phyloP scores from a whole-genome alignment of 2,113 vertebrate species.

The Leptobrachium leishanense region DNA sequence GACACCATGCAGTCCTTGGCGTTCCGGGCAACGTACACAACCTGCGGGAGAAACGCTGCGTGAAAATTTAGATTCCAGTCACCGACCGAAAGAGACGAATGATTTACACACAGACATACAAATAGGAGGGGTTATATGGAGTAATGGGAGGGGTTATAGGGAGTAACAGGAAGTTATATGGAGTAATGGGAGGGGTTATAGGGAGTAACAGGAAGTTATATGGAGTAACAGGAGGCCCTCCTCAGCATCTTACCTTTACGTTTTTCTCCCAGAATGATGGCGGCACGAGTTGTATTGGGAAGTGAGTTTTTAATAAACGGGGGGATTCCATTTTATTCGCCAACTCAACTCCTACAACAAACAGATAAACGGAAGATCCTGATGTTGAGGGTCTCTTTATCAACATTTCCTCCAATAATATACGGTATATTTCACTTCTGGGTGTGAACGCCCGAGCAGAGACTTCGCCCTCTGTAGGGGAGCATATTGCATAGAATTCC shows the following conservation, averaged over 20 bases:
- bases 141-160: too few species aligned
- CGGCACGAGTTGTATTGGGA: constrained; percentile 73
- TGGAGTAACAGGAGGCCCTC: neutral
- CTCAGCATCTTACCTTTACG: constrained; percentile 66
- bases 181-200: neutral
- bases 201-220: neutral
- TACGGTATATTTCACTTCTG: too few species aligned
- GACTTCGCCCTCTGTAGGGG: too few species aligned
- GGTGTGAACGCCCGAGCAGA: too few species aligned
- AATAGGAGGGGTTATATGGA: too few species aligned
- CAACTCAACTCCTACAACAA: constrained; percentile 57
- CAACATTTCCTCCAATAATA: too few species aligned
- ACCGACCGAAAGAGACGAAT: too few species aligned
- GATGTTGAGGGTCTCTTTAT: too few species aligned
- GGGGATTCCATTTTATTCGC: constrained; percentile 63
- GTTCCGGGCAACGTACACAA: constrained; percentile 66
- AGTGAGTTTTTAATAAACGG: constrained; percentile 73
- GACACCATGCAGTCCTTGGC: constrained; percentile 65
- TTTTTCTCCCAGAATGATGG: constrained; percentile 70
- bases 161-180: neutral
- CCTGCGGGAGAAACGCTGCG: constrained; percentile 50
- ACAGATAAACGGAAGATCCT: neutral
- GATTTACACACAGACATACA: too few species aligned
- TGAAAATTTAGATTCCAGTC: too few species aligned
- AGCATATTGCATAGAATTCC: too few species aligned